These are phyloP conservation scores for Hypsibius dujardini DNA, from an alignment of 1,140 invertebrate genomes.

Conservation along the genomic window DNA sequence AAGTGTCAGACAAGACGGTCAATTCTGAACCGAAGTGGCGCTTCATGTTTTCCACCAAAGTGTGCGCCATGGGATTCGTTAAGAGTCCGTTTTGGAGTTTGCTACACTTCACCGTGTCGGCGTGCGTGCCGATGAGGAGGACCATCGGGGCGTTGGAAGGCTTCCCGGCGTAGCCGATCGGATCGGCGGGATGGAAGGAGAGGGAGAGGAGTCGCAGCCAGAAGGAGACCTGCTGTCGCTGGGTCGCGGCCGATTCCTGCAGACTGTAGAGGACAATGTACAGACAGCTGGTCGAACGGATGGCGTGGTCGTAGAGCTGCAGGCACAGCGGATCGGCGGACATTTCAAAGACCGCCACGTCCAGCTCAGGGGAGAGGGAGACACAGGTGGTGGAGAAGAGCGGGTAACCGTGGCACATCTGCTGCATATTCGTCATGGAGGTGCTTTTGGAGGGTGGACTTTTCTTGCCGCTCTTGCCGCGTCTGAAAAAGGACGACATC, in stretches of 20 bases:
- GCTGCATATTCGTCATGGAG: constrained; percentile 27
- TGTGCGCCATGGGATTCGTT: constrained; percentile 34
- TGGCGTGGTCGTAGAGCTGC: constrained; percentile 55
- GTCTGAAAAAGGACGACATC: no score
- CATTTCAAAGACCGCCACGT: constrained; percentile 60
- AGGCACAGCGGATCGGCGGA: constrained; percentile 61
- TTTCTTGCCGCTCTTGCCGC: constrained; percentile 12
- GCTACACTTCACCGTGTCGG: constrained; percentile 36
- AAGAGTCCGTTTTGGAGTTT: not conserved
- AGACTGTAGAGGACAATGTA: constrained; percentile 56
- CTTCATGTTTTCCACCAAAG: constrained; percentile 37
- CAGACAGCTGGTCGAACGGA: constrained; percentile 48
- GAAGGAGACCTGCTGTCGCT: constrained; percentile 54
- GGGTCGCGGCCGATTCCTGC: constrained; percentile 48
- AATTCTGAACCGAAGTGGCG: no score
- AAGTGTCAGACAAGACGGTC: no score
- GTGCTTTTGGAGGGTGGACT: constrained; percentile 19
- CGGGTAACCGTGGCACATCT: constrained; percentile 28
- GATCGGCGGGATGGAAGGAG: constrained; percentile 54
- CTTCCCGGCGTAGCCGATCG: constrained; percentile 41
- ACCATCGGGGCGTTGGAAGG: constrained; percentile 37
- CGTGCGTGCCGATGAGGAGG: constrained; percentile 48
- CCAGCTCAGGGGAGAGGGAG: constrained; percentile 28
- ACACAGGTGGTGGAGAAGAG: constrained; percentile 20
- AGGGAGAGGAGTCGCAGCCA: constrained; percentile 47